Evolutionary conservation across 2,888 invertebrate species (phyloP).

Genomic region (Carabus problematicus): DNA sequence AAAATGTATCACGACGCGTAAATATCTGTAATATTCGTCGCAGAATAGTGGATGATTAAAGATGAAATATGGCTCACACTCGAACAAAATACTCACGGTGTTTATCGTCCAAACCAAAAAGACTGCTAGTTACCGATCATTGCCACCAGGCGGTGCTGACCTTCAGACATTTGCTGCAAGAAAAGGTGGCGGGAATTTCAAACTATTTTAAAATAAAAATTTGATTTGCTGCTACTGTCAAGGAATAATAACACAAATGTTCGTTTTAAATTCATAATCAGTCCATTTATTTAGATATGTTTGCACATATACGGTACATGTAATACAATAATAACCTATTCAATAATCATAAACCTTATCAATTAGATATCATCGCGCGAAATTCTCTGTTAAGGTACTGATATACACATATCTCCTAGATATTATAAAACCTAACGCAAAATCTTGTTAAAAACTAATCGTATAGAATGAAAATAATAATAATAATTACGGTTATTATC

Average conservation of each 20-base stretch:
- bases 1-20: slow-evolving; percentile 20
- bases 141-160: slow-evolving; percentile 10
- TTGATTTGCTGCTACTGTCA: background rate
- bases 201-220: slow-evolving; percentile 21
- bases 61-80: slow-evolving; percentile 17
- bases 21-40: slow-evolving; percentile 6
- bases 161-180: background rate
- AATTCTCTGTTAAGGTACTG: slow-evolving; percentile 37
- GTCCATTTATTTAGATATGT: slow-evolving; percentile 58
- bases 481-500: slow-evolving; percentile 38
- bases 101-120: slow-evolving; percentile 32
- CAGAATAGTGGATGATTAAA: slow-evolving; percentile 25
- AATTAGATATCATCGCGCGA: slow-evolving; percentile 36
- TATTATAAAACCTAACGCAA: no score
- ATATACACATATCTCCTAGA: no score
- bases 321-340: slow-evolving; percentile 40
- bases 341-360: background rate
- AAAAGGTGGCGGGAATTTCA: slow-evolving; percentile 15
- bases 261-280: slow-evolving; percentile 48
- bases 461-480: slow-evolving; percentile 33
- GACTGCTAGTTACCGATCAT: slow-evolving; percentile 16
- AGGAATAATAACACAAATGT: background rate
- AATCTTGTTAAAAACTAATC: no score
- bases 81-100: slow-evolving; percentile 36
- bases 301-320: slow-evolving; percentile 54